Evolutionary conservation across 35 echinoderm and acorn worm genomes (phyloP), one percentile per base, ranked within the genome.

Genomic region (Strongylocentrotus purpuratus): DNA sequence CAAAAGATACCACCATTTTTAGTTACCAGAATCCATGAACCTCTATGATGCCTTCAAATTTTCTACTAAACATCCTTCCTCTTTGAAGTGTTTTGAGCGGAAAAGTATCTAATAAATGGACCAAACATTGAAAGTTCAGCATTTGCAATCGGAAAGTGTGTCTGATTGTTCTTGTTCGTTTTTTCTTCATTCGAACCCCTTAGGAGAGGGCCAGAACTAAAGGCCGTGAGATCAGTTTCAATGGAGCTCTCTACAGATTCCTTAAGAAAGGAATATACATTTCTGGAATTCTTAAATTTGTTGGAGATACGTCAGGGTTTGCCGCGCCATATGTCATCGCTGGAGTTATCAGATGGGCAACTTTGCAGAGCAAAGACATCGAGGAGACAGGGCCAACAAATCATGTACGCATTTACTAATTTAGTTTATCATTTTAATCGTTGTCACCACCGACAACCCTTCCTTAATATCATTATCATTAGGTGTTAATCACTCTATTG

Each of bases 251-350:
- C 90, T 15, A 46, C 12, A 95, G 87, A 31, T 95, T 95, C 7
- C 96, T 94, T 86, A 95, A 96, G 13, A n/a, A 32, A n/a, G 86
- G 48, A 25, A 88, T 99, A 22, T 17, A 41, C 17, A 46, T 94
- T 33, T 97, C 94, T 90, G 98, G 98, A 18, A 46, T 97, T 6
- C 33, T 99, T 65, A 99, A 99, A 85, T 99, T 99, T n/a, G 88
- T 95, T 46, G 97, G 95, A 4, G 98, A 99, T 71, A 59, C 95
- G 4, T 94, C 96, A 18, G 89, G 89, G 18, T 99, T 99, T 96
- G 95, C 97, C 7, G 91, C 96, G 2, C 98, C 98, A 25, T 78
- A 98, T 7, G 85, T 96, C 4, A 94, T 99, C 18, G 60, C 95
- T 45, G 95, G 88, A 15, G 91, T 95, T 15, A 95, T 99, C 33